Evolutionary conservation across 2,113 vertebrate genomes (phyloP), one percentile per base, ranked within the genome.

Genomic region (Eupsittula cactorum): DNA sequence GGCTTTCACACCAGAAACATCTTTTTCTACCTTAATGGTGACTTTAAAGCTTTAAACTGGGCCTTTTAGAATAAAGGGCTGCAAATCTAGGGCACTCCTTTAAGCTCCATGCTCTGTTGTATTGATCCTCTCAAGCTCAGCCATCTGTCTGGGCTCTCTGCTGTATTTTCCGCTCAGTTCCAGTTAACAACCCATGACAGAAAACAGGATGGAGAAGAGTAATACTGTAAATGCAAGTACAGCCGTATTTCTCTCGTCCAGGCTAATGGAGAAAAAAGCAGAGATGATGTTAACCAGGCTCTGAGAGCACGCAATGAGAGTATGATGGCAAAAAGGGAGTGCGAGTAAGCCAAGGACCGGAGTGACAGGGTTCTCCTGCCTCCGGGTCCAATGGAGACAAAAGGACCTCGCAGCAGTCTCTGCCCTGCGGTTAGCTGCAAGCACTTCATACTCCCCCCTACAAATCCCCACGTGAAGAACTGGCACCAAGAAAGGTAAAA

Each of bases 301-400:
- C 74, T 37, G 75, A 76, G 49, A 47, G 33, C 0, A 2, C 13
- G 15, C 3, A 1, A 10, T 13, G 50, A n/a, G 50, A 55, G 52
- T 10, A 0, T 10, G 47, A 67, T 0, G 5, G 68, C 50, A 68
- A 52, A 52, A 64, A 37, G 18, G 19, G 39, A 33, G 47, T 1
- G 21, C 6, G 5, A 14, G 50, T 19, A 33, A 63, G 59, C 33
- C 16, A 23, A 24, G 29, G 1, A 2, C 55, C 24, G 57, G 69
- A 35, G 63, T 0, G 8, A 41, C 21, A 9, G n/a, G 29, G 59
- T 7, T 44, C 55, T 81, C 29, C 68, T 35, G 47, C 29, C 3
- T 1, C 7, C n/a, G n/a, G 57, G 9, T 7, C 31, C 27, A 20
- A 33, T 0, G 5, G 27, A 23, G 57, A 31, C 33, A 23, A 1